A percentile compares a stretch with the other conserved stretches of the same genome.
Evolutionary conservation across 2,888 invertebrate species (phyloP).

Genomic region (Nowickia ferox): DNA sequence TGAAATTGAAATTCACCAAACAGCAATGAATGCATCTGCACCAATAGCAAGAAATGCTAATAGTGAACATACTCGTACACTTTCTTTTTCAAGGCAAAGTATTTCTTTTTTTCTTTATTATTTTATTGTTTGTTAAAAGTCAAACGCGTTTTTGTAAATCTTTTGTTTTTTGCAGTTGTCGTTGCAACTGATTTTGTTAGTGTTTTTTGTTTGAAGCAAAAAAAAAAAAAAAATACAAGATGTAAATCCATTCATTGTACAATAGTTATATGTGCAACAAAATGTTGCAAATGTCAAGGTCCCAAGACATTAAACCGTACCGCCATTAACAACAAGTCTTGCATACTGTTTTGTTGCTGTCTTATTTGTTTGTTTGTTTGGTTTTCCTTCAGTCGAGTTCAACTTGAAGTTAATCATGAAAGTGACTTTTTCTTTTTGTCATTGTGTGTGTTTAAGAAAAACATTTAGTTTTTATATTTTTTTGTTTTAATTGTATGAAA

Average conservation of each 20-base stretch:
- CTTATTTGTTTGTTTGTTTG: background rate
- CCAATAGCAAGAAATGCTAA: conserved; percentile 41
- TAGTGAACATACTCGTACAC: conserved; percentile 56
- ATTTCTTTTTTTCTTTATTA: background rate
- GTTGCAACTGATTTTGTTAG: conserved; percentile 15
- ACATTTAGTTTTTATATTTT: background rate
- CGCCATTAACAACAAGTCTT: conserved; percentile 50
- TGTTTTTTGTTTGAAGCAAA: conserved; percentile 4
- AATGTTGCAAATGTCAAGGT: conserved; percentile 72
- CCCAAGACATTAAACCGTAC: conserved; percentile 57
- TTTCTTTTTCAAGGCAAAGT: conserved; percentile 67
- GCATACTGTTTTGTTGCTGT: background rate
- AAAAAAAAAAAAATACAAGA: background rate
- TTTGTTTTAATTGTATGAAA: conserved; percentile 17
- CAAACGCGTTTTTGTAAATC: conserved; percentile 55
- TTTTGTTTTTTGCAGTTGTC: conserved; percentile 16
- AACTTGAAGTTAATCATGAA: conserved; percentile 44
- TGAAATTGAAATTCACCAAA: conserved; percentile 47
- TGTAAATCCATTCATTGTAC: conserved; percentile 29
- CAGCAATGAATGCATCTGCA: conserved; percentile 38
- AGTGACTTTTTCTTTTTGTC: conserved; percentile 68
- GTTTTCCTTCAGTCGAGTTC: conserved; percentile 33
- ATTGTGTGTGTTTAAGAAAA: conserved; percentile 21
- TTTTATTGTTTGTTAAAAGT: conserved; percentile 1
- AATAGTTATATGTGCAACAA: conserved; percentile 52